phyloP scores from a whole-genome alignment of 2,113 vertebrate species.

The Pontoporia blainvillei region DNA sequence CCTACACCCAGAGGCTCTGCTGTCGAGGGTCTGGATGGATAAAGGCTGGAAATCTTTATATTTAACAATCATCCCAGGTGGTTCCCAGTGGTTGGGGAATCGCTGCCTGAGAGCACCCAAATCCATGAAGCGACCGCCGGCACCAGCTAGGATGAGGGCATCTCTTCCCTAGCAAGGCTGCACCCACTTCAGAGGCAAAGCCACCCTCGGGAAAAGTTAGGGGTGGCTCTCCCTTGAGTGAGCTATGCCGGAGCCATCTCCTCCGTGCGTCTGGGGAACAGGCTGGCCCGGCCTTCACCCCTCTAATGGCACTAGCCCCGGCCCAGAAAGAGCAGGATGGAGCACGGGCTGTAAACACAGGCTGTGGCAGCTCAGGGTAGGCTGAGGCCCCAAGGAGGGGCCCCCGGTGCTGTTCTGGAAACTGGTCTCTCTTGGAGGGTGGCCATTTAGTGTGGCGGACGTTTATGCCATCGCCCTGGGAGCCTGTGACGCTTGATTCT shows the following conservation, averaged over 20 bases:
- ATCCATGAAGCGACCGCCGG: background rate
- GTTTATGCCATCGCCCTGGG: background rate
- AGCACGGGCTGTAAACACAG: background rate
- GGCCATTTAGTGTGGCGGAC: background rate
- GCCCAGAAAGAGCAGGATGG: background rate
- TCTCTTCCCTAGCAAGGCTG: background rate
- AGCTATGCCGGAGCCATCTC: background rate
- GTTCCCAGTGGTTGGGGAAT: constrained; percentile 27
- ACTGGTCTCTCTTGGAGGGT: background rate
- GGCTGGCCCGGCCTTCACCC: background rate
- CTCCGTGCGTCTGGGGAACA: rapidly evolving
- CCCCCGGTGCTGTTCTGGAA: background rate
- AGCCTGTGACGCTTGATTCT: background rate
- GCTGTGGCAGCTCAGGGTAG: background rate
- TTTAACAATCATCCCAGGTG: constrained; percentile 75
- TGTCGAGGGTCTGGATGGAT: constrained; percentile 62
- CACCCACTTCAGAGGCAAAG: background rate
- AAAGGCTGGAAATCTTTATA: constrained; percentile 73
- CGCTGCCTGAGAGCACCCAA: background rate
- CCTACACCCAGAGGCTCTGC: constrained; percentile 68
- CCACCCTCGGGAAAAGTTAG: too few relatives aligned
- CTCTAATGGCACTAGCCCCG: rapidly evolving
- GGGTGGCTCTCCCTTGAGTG: background rate
- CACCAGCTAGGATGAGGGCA: background rate
- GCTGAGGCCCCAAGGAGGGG: background rate